Conservation (phyloP, 2,888 invertebrate genomes). For the Glaucopsyche alexis region DNA sequence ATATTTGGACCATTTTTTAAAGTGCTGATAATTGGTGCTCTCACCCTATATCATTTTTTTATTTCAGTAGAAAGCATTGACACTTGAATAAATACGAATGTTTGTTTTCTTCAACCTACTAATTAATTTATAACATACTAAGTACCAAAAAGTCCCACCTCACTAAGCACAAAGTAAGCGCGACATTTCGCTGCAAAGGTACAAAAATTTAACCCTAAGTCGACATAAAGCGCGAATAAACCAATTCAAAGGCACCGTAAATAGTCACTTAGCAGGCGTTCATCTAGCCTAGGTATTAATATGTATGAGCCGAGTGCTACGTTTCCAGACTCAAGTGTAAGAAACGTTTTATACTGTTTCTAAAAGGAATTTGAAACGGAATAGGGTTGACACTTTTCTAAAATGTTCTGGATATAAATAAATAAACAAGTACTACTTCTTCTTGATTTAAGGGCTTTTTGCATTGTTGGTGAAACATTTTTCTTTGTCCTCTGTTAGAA, state of each 20-base stretch:
- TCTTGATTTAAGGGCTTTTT: background rate
- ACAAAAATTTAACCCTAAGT: conserved; percentile 18
- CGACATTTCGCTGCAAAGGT: conserved; percentile 12
- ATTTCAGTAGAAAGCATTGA: background rate
- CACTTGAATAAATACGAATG: background rate
- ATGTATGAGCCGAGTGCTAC: conserved; percentile 27
- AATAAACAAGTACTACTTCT: background rate
- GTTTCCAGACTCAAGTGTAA: conserved; percentile 29
- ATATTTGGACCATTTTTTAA: no score
- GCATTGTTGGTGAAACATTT: no score
- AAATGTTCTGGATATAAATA: background rate
- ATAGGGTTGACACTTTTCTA: background rate
- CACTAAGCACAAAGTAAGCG: conserved; percentile 14
- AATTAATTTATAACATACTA: background rate
- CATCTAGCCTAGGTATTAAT: conserved; percentile 38
- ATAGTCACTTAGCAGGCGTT: conserved; percentile 42
- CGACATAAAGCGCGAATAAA: conserved; percentile 28
- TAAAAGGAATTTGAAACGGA: conserved; percentile 24
- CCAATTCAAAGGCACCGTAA: conserved; percentile 32
- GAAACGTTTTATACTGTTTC: conserved; percentile 28
- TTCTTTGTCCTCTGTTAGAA: no score
- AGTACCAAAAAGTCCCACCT: conserved; percentile 2
- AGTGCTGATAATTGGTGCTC: no score
- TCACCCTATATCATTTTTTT: no score
- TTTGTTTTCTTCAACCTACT: background rate